Evolutionary conservation across 2,113 vertebrate species (phyloP), one percentile per base, ranked within the genome.

Genomic region (Telmatochromis brachygnathus): DNA sequence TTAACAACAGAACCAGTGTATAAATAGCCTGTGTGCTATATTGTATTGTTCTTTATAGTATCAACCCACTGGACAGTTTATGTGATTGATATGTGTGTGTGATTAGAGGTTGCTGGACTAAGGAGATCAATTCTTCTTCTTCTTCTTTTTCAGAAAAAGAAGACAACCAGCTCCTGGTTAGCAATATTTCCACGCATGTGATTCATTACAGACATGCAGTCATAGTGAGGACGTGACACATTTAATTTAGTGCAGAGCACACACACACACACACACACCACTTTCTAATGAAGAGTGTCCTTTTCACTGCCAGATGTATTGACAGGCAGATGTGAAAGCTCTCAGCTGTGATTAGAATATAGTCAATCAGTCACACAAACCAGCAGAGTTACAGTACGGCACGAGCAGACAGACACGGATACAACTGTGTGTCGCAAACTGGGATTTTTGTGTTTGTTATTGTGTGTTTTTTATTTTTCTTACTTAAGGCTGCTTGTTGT

Each of bases 211-310:
- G 60, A 81, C 91, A 17, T 88, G 86, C 58, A 79, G 86, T 83
- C 77, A 86, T 19, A 73, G 82, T 68, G 62, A 70, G 62, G 86
- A 85, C 49, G 89, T 87, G 91, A 73, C 89, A 58, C 7, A 84
- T 95, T 94, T 96, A 33, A 96, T 95, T 96, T 94, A 92, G 91
- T 53, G 90, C 90, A 95, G 87, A 94, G 94, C 79, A 53, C 77
- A 53, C 62, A 60, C 37, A 51, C 45, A 79, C 9, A 9, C 77
- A 87, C 79, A 23, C 85, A 77, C 49, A 70, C 23, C 86, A 84
- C 85, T 87, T 83, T 88, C 83, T 92, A 84, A 90, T 88, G 84
- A 91, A 70, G 89, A 84, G 85, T 33, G 35, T 77, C 79, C 73
- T n/a, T 54, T 73, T 23, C 37, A 7, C 5, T 80, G 68, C 84